phyloP scores from a whole-genome alignment of 2,113 vertebrate species.

The Ageneiosus marmoratus region DNA sequence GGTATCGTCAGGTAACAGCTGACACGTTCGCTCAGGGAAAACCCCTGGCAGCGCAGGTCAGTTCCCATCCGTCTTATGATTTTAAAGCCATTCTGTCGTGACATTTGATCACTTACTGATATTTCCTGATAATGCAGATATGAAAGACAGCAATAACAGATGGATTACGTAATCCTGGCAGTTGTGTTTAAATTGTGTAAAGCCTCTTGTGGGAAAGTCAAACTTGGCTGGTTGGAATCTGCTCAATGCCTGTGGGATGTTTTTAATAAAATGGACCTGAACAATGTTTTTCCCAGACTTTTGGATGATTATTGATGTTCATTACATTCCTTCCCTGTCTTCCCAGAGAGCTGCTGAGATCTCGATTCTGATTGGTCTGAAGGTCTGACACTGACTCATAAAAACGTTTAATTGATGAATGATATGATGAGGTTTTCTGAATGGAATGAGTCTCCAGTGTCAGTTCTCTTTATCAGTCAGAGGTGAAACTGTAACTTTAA shows the following conservation, averaged over 20 bases:
- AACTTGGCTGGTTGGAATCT: conserved; percentile 21
- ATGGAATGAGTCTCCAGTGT: conserved; percentile 2
- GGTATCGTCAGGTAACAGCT: background rate
- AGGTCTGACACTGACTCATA: background rate
- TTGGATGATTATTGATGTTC: background rate
- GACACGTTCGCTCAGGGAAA: background rate
- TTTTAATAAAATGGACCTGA: conserved; percentile 5
- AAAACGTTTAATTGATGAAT: background rate
- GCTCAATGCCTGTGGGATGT: conserved; percentile 15
- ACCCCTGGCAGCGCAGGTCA: background rate
- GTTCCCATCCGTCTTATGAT: background rate
- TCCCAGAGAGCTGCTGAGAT: background rate
- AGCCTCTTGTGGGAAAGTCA: conserved; percentile 28
- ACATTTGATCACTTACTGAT: background rate
- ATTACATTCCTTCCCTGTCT: background rate
- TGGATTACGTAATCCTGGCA: conserved; percentile 35
- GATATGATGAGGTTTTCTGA: background rate
- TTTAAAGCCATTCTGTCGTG: conserved; percentile 7
- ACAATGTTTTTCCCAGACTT: background rate
- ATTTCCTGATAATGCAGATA: conserved; percentile 18
- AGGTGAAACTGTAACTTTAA: background rate
- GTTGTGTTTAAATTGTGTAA: conserved; percentile 35
- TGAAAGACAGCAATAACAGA: conserved; percentile 32
- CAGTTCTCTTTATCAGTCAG: background rate
- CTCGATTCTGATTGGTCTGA: conserved; percentile 2